Evolutionary conservation across 2,888 invertebrate genomes (phyloP), one percentile per base, ranked within the genome.

Genomic region (Drosophila bunnanda): DNA sequence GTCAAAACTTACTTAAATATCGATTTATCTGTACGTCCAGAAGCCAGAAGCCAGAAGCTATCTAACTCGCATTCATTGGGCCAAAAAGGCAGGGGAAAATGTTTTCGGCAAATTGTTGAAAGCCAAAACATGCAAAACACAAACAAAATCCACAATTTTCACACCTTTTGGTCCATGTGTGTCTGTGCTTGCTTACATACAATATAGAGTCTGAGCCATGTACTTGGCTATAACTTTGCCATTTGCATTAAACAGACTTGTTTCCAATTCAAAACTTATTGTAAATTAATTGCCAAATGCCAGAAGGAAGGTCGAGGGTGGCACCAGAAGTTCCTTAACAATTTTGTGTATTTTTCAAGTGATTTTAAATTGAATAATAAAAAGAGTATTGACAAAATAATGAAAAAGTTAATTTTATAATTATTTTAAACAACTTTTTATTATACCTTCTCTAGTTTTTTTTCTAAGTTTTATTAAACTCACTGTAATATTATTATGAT

Each of bases 1-100:
- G 88, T 73, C 88, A 78, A 80, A 74, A 82, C 76, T 78, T 71
- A 78, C 86, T 82, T 68, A 82, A 82, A 79, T 88, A 83, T 84
- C 83, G 88, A 88, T 88, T 84, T 82, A 71, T 80, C 76, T 74
- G 69, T 20, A 38, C 44, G 50, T 52, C 54, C 55, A 30, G 30
- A 25, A n/a, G n/a, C 28, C 28, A 54, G 25, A 46, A 46, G 53
- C 72, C 46, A 66, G 68, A 43, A 66, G 66, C 54, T 55, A 75
- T 79, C 74, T 43, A 66, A 58, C 69, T 65, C 28, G 30, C 39
- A 64, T 61, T 60, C 60, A 17, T 17, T 30, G 50, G 65, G 44
- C 41, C 62, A n/a, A 66, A 65, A 57, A 64, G 62, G 62, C 61
- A 70, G 44, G 56, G 54, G 64, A 76, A 76, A 87, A 75, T 78